Evolutionary conservation across 2,113 vertebrate genomes (phyloP), one percentile per base, ranked within the genome.

Genomic region (Okapia johnstoni): DNA sequence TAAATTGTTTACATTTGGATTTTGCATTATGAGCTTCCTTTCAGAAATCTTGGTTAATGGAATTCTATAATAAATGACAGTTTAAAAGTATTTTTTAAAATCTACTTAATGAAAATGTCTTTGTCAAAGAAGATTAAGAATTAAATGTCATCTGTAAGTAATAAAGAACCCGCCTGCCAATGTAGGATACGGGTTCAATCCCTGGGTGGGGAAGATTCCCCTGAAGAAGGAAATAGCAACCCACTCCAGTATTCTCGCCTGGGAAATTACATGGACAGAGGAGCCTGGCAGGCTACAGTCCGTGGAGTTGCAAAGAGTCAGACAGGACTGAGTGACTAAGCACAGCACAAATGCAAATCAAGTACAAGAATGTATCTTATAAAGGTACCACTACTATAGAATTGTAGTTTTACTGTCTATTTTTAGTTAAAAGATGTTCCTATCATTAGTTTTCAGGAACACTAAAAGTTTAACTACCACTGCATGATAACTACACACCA

Each of bases 41-140:
- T 70, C 30, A 92, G 40, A 50, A 79, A 96, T 52, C 48, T 4
- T 95, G 26, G 8, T 89, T 80, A 88, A 86, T 63, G 21, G 40
- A 93, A 93, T 84, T 61, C 40, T 54, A 94, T 9, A 96, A 60
- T 28, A 94, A 93, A 66, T 30, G 23, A 90, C 54, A 90, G 76
- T 54, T 30, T 46, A 25, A 55, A 96, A 54, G 30, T 60, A 81
- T 7, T 85, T 70, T 93, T 90, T 1, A 55, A 92, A 92, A 85
- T 52, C 54, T 94, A 94, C 40, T 66, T 90, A 80, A 96, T 36
- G 76, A 85, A 92, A 86, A 36, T 23, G 6, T 13, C 90, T 84
- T 95, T 93, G 52, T 91, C 40, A 79, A 88, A 94, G 46, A 28
- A 88, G 33, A 96, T 48, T 85, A 93, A 96, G 30, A 95, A 90